Base-by-base conservation (phyloP, 2,113 vertebrate genomes). In the Campylomormyrus numenius region DNA sequence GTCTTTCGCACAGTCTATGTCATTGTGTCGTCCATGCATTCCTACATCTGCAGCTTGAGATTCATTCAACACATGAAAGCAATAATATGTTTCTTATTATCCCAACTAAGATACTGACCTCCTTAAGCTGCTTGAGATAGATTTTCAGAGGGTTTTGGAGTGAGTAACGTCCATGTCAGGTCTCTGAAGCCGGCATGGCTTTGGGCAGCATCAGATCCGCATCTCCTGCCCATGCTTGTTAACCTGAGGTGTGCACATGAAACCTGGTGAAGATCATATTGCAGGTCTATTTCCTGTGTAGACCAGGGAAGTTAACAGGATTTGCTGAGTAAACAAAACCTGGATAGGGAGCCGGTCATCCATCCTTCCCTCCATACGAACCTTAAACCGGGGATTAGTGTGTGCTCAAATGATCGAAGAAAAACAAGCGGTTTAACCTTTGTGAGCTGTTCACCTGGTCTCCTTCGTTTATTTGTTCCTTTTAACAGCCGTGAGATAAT, bases 401-500 rank as follows among this genome's bases (percentile, higher is more conserved):
- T 42, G 42, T 66, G 39, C 27, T 58, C 87, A 48, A 35, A 53
- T 53, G 13, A 91, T 62, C 19, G 46, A 56, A 85, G n/a, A 45
- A 24, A 45, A 58, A 58, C 50, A 42, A 80, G 74, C 35, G 5
- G 88, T 50, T 50, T 31, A 31, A 46, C n/a, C 66, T 19, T 45
- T 45, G 15, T 19, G 6, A 46, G 74, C 31, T 42, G 74, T 24
- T 46, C 53, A 48, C 83, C 83, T 86, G 45, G 70, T 8, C 17
- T n/a, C 2, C 49, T 53, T 19, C 35, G 15, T 50, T 46, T 70
- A 24, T 83, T 17, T 10, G 17, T 3, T 88, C 91, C 93, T 93
- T 93, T 53, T 90, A 90, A 91, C 49, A 70, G 88, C 91, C 93
- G 94, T 93, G 94, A 90, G 89, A 93, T 90, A 88, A 92, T 85